Percentiles rank a stretch among this genome's conserved stretches.
These are phyloP conservation scores for Sinotaia quadrata DNA, from an alignment of 2,888 invertebrate species.

Conservation along the genomic window DNA sequence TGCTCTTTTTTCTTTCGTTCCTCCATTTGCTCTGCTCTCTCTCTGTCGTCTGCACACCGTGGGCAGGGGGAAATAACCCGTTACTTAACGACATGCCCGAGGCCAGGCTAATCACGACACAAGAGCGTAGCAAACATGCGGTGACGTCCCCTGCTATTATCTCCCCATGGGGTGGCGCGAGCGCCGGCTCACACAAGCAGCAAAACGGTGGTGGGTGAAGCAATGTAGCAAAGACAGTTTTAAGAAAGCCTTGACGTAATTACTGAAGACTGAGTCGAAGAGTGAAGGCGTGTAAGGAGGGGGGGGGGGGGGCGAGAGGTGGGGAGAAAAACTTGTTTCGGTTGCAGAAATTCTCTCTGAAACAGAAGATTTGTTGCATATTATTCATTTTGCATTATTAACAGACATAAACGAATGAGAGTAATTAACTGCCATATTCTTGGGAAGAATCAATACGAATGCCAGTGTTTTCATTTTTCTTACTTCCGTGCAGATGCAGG, in stretches of 20 bases:
- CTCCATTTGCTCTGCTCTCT: not conserved
- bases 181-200: slow-evolving; percentile 26
- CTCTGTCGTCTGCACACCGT: not conserved
- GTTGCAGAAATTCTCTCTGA: too few relatives aligned
- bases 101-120: slow-evolving; percentile 23
- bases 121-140: slow-evolving; percentile 25
- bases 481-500: too few relatives aligned
- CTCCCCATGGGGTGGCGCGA: slow-evolving; percentile 35
- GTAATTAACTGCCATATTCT: too few relatives aligned
- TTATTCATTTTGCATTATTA: too few relatives aligned
- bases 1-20: not conserved
- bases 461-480: too few relatives aligned
- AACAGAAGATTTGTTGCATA: too few relatives aligned
- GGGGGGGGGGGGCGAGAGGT: not conserved
- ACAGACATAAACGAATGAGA: too few relatives aligned
- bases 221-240: not conserved
- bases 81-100: slow-evolving; percentile 25
- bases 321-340: too few relatives aligned
- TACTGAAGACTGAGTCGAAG: not conserved
- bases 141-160: slow-evolving; percentile 31
- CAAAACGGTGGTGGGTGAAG: slow-evolving; percentile 31
- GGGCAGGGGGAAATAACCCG: slow-evolving; percentile 13
- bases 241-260: not conserved
- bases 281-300: not conserved
- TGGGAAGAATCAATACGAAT: too few relatives aligned